A percentile compares a stretch with the other conserved stretches of the same genome.
These are phyloP conservation scores for Mustelus asterias DNA, from an alignment of 2,113 vertebrate species.

Conservation along the genomic window DNA sequence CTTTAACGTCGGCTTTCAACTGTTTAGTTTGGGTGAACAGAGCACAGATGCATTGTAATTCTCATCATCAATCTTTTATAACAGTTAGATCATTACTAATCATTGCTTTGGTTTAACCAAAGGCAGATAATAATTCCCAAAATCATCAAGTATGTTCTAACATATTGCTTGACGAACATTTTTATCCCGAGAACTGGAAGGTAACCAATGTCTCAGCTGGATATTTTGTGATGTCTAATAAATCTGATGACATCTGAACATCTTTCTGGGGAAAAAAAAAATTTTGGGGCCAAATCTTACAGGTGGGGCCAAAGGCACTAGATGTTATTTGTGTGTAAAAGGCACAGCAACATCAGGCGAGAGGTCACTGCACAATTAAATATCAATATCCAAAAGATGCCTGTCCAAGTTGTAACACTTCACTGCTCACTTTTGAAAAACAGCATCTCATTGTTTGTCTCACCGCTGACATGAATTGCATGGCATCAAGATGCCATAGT, in stretches of 20 bases:
- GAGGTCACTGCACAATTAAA: too few relatives aligned
- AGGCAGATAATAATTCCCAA: constrained; percentile 1
- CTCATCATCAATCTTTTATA: background rate
- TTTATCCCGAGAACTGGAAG: background rate
- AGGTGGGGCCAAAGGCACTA: background rate
- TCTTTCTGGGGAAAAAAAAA: background rate
- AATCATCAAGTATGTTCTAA: background rate
- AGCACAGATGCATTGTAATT: background rate
- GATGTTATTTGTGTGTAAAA: background rate
- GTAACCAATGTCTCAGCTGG: too few relatives aligned
- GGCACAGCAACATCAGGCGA: background rate
- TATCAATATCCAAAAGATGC: too few relatives aligned
- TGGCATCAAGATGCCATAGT: background rate
- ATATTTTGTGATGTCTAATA: background rate
- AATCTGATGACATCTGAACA: background rate
- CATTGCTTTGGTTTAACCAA: background rate
- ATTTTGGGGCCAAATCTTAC: background rate
- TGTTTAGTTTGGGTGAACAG: background rate
- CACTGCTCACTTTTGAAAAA: too few relatives aligned
- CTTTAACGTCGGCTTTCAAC: background rate
- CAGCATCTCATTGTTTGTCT: too few relatives aligned
- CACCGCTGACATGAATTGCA: background rate
- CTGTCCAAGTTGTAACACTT: too few relatives aligned
- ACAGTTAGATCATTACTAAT: background rate
- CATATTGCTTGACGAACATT: background rate